Evolutionary conservation across 2,888 invertebrate species (phyloP).

Genomic region (Papilio elwesi): DNA sequence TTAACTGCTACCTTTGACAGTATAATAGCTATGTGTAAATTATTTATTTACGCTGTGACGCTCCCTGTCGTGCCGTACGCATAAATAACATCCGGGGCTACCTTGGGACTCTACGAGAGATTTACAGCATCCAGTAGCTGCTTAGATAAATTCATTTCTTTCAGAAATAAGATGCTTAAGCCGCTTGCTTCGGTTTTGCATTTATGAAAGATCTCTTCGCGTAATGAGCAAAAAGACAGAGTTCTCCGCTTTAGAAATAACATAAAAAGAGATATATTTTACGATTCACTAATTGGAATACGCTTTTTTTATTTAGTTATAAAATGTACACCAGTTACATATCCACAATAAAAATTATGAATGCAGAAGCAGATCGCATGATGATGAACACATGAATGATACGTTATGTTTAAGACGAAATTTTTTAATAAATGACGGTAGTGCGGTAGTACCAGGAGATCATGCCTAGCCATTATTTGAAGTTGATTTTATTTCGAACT

Average conservation of each 20-base stretch:
- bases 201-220: constrained; percentile 30
- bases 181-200: constrained; percentile 21
- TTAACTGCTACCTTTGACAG: constrained; percentile 30
- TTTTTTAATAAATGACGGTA: no score
- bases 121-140: constrained; percentile 43
- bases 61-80: constrained; percentile 18
- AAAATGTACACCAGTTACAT: no score
- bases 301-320: neutral
- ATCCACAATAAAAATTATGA: no score
- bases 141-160: constrained; percentile 43
- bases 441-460: no score
- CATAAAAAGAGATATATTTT: constrained; percentile 5
- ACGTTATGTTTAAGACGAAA: no score
- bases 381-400: no score
- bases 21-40: constrained; percentile 31
- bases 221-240: constrained; percentile 22
- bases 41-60: constrained; percentile 35
- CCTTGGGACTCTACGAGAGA: constrained; percentile 40
- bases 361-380: no score
- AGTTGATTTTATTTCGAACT: no score
- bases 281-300: neutral
- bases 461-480: no score
- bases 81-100: constrained; percentile 35
- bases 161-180: constrained; percentile 27
- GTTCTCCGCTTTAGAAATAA: constrained; percentile 9